These are phyloP conservation scores for Zeuzera pyrina DNA, from an alignment of 2,888 invertebrate species.

Conservation along the genomic window DNA sequence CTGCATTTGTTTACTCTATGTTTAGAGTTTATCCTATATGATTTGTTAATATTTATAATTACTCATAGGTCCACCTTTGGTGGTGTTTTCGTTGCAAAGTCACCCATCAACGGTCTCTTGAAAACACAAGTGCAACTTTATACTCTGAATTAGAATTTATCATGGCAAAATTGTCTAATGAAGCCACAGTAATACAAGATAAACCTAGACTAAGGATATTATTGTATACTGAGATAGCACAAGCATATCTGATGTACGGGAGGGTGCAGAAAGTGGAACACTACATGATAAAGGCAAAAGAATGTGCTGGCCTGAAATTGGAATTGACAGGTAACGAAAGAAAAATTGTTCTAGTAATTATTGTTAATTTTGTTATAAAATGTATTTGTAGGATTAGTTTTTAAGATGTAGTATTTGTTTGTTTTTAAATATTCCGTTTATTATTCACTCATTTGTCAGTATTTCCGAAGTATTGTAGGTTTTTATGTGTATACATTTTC, in stretches of 20 bases:
- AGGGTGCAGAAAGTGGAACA: constrained; percentile 80
- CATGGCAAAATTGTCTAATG: constrained; percentile 55
- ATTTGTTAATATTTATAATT: constrained; percentile 1
- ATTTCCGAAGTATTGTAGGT: too few relatives aligned
- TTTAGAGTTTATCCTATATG: constrained; percentile 1
- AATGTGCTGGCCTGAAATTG: constrained; percentile 77
- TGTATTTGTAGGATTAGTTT: too few relatives aligned
- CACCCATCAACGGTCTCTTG: constrained; percentile 83
- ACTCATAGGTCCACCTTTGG: constrained; percentile 64
- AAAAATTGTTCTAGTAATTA: too few relatives aligned
- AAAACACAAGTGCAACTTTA: constrained; percentile 81
- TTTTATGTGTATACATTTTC: too few relatives aligned
- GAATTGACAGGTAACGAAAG: constrained; percentile 76
- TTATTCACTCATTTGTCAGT: too few relatives aligned
- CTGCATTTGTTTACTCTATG: too few relatives aligned
- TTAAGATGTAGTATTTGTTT: too few relatives aligned
- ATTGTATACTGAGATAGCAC: constrained; percentile 68
- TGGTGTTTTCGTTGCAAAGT: constrained; percentile 84
- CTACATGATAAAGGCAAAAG: constrained; percentile 76
- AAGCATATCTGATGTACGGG: constrained; percentile 82
- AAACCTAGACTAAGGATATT: constrained; percentile 48
- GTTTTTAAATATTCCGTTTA: too few relatives aligned
- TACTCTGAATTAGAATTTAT: constrained; percentile 72
- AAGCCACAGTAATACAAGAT: constrained; percentile 34
- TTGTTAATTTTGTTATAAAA: too few relatives aligned